phyloP scores from a whole-genome alignment of 1,140 invertebrate genomes.

The Nephila pilipes region DNA sequence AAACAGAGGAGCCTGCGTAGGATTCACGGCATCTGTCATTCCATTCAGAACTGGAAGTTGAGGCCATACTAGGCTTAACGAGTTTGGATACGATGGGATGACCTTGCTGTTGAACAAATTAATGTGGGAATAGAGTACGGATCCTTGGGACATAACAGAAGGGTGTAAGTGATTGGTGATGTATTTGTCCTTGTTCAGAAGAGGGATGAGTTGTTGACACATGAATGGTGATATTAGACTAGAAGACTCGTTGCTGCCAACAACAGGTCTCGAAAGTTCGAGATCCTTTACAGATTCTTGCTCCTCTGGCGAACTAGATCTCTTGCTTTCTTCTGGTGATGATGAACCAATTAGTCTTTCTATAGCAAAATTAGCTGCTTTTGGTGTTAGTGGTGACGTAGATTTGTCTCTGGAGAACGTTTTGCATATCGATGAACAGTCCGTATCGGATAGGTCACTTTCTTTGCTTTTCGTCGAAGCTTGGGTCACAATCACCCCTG shows the following conservation, averaged over 20 bases:
- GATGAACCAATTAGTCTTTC: slow-evolving; percentile 66
- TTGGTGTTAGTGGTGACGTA: slow-evolving; percentile 63
- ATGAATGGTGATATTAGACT: slow-evolving; percentile 53
- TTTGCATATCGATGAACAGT: background rate
- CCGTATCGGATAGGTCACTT: background rate
- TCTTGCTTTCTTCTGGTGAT: slow-evolving; percentile 1
- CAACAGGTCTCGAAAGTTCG: background rate
- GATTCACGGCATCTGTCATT: slow-evolving; percentile 2
- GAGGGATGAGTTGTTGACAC: slow-evolving; percentile 65
- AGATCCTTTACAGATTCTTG: slow-evolving; percentile 5
- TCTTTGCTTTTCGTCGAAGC: background rate
- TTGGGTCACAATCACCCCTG: slow-evolving; percentile 59
- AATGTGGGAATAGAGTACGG: slow-evolving; percentile 56
- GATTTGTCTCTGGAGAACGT: slow-evolving; percentile 46
- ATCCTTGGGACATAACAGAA: slow-evolving; percentile 24
- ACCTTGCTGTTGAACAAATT: slow-evolving; percentile 62
- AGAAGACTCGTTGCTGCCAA: background rate
- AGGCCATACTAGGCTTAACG: slow-evolving; percentile 57
- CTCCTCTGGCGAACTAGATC: slow-evolving; percentile 23
- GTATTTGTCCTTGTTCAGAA: slow-evolving; percentile 68
- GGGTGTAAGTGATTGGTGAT: background rate
- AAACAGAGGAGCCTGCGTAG: slow-evolving; percentile 27
- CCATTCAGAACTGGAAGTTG: slow-evolving; percentile 54
- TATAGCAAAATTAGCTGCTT: slow-evolving; percentile 72
- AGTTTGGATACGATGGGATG: slow-evolving; percentile 60